Evolutionary conservation across 1,140 invertebrate genomes (phyloP), one percentile per base, ranked within the genome.

Genomic region (Chlorops oryzae): DNA sequence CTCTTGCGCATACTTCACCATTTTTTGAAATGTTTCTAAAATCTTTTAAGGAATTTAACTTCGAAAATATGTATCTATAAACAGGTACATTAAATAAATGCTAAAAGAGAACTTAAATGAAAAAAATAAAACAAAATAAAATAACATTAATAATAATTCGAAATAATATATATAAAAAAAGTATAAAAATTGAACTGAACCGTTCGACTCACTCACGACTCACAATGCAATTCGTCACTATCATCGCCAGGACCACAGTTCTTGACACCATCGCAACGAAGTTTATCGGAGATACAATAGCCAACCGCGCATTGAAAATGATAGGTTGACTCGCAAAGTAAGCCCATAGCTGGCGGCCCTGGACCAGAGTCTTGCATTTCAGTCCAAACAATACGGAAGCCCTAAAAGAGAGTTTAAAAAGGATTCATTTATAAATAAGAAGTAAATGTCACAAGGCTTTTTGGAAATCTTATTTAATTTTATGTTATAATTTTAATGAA

Each of bases 381-480:
- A 17, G 91, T 93, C 90, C 90, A 94, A 39, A 91, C 81, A 21
- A 87, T 87, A 57, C 84, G 82, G 74, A 93, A 96, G 43, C 92
- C 91, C 62, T 83, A 77, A 49, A 72, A 49, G 18, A 46, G n/a
- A 15, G n/a, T 32, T 28, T 32, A 18, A 18, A 40, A 27, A 12
- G n/a, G 21, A 46, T 34, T 35, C 18, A 13, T 5, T 20, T 17
- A 4, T 4, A 20, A 6, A 7, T 42, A 42, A 42, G 13, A 3
- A 5, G 15, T 2, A 24, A 21, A 17, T 2, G 15, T 17, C 13
- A 25, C 23, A 42, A 13, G 20, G 5, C n/a, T 37, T 5, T 13
- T 40, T 21, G 10, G n/a, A 22, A 9, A 4, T 13, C 28, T 32
- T 32, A 32, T 32, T 32, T 32, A n/a, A 32, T 32, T 6, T 32